Conservation (phyloP, 1,140 invertebrate species). For the Anoplophora glabripennis region DNA sequence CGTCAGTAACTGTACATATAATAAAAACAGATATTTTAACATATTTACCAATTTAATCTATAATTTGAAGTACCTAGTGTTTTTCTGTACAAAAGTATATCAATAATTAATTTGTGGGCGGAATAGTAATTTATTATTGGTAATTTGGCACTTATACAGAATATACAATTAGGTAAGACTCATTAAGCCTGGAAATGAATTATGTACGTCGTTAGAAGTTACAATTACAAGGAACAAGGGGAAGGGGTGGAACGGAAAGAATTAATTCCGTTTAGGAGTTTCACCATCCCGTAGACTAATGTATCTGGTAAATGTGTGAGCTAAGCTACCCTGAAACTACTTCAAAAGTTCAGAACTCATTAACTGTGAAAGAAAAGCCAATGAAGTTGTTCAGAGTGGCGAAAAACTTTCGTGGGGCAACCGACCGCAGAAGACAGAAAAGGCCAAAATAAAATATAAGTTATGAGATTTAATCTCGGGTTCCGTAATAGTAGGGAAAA, state of each 20-base stretch:
- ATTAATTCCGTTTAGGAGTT: constrained; percentile 18
- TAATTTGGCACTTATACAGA: too few relatives aligned
- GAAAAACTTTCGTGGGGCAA: constrained; percentile 21
- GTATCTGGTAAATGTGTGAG: neutral
- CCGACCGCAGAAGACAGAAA: constrained; percentile 23
- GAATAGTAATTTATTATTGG: too few relatives aligned
- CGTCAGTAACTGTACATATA: too few relatives aligned
- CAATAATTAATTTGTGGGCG: too few relatives aligned
- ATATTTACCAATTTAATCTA: too few relatives aligned
- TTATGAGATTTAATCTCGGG: constrained; percentile 46
- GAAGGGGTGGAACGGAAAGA: constrained; percentile 9
- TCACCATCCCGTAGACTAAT: constrained; percentile 6
- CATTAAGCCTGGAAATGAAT: too few relatives aligned
- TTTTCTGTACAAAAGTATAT: too few relatives aligned
- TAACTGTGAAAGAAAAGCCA: constrained; percentile 31
- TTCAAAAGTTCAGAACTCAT: constrained; percentile 32
- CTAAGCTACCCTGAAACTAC: constrained; percentile 18
- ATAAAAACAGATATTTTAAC: too few relatives aligned
- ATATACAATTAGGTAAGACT: too few relatives aligned
- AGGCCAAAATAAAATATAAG: constrained; percentile 43
- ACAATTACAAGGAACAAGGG: neutral
- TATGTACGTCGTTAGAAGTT: too few relatives aligned
- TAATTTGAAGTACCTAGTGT: too few relatives aligned
- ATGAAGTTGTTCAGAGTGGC: constrained; percentile 23
- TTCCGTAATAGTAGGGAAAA: constrained; percentile 33